These are phyloP conservation scores for Hetaerina americana DNA, from an alignment of 1,140 invertebrate genomes.

Conservation along the genomic window DNA sequence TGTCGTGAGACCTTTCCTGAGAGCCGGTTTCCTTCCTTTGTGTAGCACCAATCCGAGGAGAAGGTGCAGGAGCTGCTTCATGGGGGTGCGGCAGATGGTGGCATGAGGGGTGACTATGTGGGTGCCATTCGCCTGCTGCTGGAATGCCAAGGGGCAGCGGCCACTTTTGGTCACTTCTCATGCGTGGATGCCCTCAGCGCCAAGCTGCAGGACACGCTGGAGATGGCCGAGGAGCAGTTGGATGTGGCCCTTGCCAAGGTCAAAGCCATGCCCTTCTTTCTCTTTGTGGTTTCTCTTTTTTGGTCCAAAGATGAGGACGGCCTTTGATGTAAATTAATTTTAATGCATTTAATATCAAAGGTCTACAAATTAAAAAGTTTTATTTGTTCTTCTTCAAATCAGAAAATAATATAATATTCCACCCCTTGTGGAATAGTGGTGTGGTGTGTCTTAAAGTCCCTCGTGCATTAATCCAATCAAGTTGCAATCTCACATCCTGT, in stretches of 20 bases:
- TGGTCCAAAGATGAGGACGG: background rate
- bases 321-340: no score
- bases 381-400: background rate
- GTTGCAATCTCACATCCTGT: no score
- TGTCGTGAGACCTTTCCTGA: no score
- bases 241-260: constrained; percentile 75
- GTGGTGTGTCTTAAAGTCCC: no score
- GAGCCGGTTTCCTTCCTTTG: no score
- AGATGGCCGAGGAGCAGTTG: constrained; percentile 81
- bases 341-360: no score
- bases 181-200: constrained; percentile 74
- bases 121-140: constrained; percentile 76
- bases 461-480: no score
- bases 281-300: constrained; percentile 3
- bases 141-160: constrained; percentile 74
- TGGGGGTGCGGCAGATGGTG: constrained; percentile 40
- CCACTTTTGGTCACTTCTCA: constrained; percentile 65
- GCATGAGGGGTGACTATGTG: constrained; percentile 40
- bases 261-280: constrained; percentile 18
- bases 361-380: background rate
- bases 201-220: constrained; percentile 82
- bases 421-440: no score
- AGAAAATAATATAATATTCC: constrained; percentile 2
- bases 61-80: constrained; percentile 64
- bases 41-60: constrained; percentile 67